These are phyloP conservation scores for Drosophila seguyi DNA, from an alignment of 1,140 invertebrate genomes.

Conservation along the genomic window DNA sequence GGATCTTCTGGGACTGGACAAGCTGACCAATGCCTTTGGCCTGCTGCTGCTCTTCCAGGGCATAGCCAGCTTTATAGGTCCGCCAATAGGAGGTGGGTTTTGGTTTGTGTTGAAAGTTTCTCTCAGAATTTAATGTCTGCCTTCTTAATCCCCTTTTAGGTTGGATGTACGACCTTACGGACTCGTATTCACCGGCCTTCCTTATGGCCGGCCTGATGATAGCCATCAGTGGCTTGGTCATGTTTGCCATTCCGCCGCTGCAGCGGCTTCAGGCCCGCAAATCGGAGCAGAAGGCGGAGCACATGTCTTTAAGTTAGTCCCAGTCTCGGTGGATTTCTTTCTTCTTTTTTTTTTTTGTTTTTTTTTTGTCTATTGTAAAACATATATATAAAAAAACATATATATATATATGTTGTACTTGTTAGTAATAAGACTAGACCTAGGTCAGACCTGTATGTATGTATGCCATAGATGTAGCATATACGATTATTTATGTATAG, in stretches of 20 bases:
- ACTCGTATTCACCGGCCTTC: conserved; percentile 94
- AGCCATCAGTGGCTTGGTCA: conserved; percentile 93
- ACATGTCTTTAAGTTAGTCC: conserved; percentile 70
- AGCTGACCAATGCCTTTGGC: conserved; percentile 97
- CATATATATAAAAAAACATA: conserved; percentile 3
- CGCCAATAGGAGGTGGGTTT: conserved; percentile 93
- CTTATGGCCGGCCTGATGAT: conserved; percentile 93
- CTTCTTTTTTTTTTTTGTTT: not conserved
- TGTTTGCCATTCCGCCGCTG: conserved; percentile 94
- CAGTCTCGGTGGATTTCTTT: no score
- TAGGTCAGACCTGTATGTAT: conserved; percentile 21
- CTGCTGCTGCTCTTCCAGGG: conserved; percentile 96
- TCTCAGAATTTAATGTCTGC: not conserved
- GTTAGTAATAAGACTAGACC: conserved; percentile 19
- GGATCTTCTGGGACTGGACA: conserved; percentile 94
- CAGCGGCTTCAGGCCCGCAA: conserved; percentile 86
- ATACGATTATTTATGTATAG: conserved; percentile 34
- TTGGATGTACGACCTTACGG: conserved; percentile 90
- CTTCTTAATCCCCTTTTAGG: conserved; percentile 87
- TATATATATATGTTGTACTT: conserved; percentile 5
- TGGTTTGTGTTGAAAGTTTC: not conserved
- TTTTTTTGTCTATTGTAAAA: conserved; percentile 42
- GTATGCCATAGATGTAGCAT: conserved; percentile 19
- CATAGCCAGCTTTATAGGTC: conserved; percentile 94
- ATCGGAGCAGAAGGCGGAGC: conserved; percentile 56